Percentiles rank a stretch among this genome's conserved stretches.
Conservation (phyloP, 2,113 vertebrate genomes). For the Pterocles burchelli region DNA sequence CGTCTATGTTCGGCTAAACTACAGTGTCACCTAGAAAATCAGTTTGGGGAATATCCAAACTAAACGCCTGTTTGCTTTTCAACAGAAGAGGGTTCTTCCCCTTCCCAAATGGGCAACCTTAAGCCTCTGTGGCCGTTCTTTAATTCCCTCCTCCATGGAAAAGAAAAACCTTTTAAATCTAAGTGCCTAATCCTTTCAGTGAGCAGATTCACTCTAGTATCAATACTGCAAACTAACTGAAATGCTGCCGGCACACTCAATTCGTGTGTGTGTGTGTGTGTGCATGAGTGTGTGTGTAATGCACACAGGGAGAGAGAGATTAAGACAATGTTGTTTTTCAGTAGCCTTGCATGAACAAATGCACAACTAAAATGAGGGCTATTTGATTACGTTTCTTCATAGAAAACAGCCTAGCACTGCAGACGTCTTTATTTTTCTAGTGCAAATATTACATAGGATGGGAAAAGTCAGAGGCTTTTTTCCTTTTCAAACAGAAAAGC, state of each 20-base stretch:
- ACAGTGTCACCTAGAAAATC: constrained; percentile 77
- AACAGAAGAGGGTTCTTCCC: constrained; percentile 20
- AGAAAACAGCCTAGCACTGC: constrained; percentile 66
- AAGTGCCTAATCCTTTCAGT: background rate
- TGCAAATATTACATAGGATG: constrained; percentile 27
- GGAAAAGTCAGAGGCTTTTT: constrained; percentile 48
- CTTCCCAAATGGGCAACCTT: constrained; percentile 27
- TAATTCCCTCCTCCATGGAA: background rate
- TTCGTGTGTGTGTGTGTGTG: background rate
- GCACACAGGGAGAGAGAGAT: background rate
- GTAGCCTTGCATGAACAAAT: constrained; percentile 6
- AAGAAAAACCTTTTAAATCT: constrained; percentile 21
- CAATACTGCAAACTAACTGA: constrained; percentile 22
- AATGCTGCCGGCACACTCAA: background rate
- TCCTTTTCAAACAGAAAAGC: constrained; percentile 32
- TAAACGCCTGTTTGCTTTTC: constrained; percentile 66
- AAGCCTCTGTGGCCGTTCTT: background rate
- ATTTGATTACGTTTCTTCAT: constrained; percentile 36
- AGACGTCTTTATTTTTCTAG: constrained; percentile 56
- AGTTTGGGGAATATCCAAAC: constrained; percentile 75
- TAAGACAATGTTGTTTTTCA: background rate
- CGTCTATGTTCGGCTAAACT: constrained; percentile 81
- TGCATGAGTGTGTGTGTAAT: background rate
- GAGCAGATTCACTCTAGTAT: background rate
- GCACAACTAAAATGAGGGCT: constrained; percentile 36